phyloP scores from a whole-genome alignment of 1,140 invertebrate species.

The Conus ventricosus region DNA sequence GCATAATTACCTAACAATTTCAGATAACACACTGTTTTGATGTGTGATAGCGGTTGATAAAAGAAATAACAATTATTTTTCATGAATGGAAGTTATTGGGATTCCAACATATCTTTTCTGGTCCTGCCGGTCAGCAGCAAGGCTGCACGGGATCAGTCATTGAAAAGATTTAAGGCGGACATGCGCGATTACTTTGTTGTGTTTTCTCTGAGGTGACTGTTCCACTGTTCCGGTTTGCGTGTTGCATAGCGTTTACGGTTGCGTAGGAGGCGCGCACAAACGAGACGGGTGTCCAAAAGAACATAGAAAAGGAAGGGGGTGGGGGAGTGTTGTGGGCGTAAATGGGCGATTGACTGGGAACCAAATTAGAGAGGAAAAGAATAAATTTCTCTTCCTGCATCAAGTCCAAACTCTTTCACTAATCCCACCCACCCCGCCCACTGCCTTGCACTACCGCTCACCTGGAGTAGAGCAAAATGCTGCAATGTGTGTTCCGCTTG shows the following conservation, averaged over 20 bases:
- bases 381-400: too few species aligned
- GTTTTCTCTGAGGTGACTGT: neutral
- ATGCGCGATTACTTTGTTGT: neutral
- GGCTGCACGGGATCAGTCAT: neutral
- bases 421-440: too few species aligned
- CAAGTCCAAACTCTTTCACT: too few species aligned
- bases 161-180: neutral
- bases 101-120: neutral
- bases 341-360: too few species aligned
- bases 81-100: neutral
- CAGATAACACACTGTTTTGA: neutral
- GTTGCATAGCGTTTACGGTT: neutral
- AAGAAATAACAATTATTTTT: neutral
- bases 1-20: constrained; percentile 31
- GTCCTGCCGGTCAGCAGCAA: neutral
- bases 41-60: neutral
- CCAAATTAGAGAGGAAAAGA: too few species aligned
- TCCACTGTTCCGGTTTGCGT: neutral
- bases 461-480: too few species aligned
- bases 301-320: too few species aligned
- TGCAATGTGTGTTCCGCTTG: too few species aligned
- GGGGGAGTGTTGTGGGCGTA: too few species aligned
- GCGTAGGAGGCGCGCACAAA: too few species aligned
- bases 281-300: too few species aligned
- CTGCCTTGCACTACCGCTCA: too few species aligned